Conservation (phyloP, 2,888 invertebrate species). For the Sarcophaga carnaria region DNA sequence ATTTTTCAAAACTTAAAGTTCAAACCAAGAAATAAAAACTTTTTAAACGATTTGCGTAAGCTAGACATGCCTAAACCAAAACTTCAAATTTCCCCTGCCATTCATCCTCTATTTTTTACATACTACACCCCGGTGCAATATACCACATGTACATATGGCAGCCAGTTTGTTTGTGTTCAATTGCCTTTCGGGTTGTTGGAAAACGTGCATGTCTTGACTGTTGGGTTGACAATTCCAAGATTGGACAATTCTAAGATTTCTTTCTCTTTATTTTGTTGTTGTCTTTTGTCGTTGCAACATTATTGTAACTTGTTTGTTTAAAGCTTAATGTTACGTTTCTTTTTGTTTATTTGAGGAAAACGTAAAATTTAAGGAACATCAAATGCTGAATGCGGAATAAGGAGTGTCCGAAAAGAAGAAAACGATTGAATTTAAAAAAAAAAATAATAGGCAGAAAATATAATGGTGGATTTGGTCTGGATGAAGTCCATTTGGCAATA, state of each 20-base stretch:
- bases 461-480: no score
- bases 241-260: slow-evolving; percentile 1
- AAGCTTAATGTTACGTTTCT: neutral
- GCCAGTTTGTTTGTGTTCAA: neutral
- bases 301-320: slow-evolving; percentile 24
- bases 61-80: no score
- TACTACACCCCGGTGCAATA: neutral
- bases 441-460: no score
- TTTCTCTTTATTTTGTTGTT: neutral
- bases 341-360: slow-evolving; percentile 24
- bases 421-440: no score
- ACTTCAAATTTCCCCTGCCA: no score
- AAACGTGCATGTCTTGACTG: slow-evolving; percentile 11
- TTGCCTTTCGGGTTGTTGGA: slow-evolving; percentile 21
- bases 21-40: no score
- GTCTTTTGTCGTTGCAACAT: neutral
- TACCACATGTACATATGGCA: no score
- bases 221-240: slow-evolving; percentile 33
- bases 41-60: no score
- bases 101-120: no score
- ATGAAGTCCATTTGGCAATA: no score
- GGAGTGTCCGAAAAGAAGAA: neutral
- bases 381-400: neutral
- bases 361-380: no score
- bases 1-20: neutral